phyloP scores from a whole-genome alignment of 2,888 invertebrate genomes.

The Seira musarum region DNA sequence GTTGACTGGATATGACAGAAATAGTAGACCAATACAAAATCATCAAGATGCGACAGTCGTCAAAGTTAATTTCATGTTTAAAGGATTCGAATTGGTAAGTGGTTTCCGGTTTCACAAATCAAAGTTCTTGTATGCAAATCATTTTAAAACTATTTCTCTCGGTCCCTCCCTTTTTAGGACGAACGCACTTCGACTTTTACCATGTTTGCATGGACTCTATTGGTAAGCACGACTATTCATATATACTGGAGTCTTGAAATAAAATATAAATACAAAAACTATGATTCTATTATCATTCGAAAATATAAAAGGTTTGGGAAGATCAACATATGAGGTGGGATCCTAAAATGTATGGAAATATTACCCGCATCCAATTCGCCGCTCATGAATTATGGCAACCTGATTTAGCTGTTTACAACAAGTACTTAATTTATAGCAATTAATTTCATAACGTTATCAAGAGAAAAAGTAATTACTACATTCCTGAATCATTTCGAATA shows the following conservation, averaged over 20 bases:
- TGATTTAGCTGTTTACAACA: constrained; percentile 81
- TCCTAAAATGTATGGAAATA: constrained; percentile 78
- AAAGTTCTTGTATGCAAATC: no score
- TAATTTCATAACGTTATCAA: neutral
- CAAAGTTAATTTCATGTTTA: constrained; percentile 59
- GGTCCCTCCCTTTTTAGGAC: constrained; percentile 71
- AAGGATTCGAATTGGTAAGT: constrained; percentile 68
- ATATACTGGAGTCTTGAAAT: no score
- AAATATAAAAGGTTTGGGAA: constrained; percentile 78
- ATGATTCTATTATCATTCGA: neutral
- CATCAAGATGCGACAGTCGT: constrained; percentile 64
- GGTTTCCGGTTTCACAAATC: no score
- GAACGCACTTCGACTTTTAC: constrained; percentile 78
- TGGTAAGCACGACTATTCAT: no score
- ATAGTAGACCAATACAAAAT: constrained; percentile 64
- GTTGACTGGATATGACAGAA: constrained; percentile 63
- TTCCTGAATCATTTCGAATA: no score
- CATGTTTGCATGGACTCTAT: constrained; percentile 77
- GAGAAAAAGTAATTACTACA: neutral
- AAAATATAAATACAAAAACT: no score
- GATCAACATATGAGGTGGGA: constrained; percentile 85
- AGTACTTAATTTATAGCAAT: constrained; percentile 67
- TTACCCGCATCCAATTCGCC: constrained; percentile 77
- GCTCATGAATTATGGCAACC: constrained; percentile 86
- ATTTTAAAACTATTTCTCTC: neutral